Base-by-base conservation (phyloP, 2,888 invertebrate species). In the Heteropelma amictum region DNA sequence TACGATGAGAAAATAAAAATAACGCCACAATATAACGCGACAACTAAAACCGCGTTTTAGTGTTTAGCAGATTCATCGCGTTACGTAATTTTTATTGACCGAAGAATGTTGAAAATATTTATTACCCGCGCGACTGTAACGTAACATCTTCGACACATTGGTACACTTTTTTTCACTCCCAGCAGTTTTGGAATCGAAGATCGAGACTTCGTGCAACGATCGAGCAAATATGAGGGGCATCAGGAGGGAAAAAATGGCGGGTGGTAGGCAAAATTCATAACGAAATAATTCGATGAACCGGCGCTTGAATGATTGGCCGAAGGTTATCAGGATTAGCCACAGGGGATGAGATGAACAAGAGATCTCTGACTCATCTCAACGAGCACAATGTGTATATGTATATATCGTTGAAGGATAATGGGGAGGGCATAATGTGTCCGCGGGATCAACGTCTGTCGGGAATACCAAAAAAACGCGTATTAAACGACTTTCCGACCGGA, bases 261-360 rank as follows among this genome's bases (percentile, higher is more conserved):
- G 54, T 58, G 76, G 76, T 64, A 78, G 70, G 78, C 64, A 73
- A 81, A n/a, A 80, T 83, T 83, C 77, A 76, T 81, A 77, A 80
- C 77, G 80, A 79, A 81, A 80, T 82, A 82, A 83, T 85, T 81
- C 82, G 77, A 83, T 79, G 82, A 80, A 81, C 80, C 81, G 74
- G 80, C 75, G 75, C 61, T 82, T 86, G 86, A 86, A 86, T 86
- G 85, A 86, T 86, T 81, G 83, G 81, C 82, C 79, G 76, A 49
- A 70, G 69, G 47, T 30, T 54, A 60, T 30, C 70, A 26, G 49
- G 67, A 78, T 78, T 77, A 75, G 63, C 58, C 65, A 40, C 42
- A 54, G 47, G 21, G 72, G 54, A 54, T 19, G 14, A n/a, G 40
- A 40, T 53, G 74, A 78, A 81, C 76, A 76, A 78, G 81, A 77